Evolutionary conservation across 2,888 invertebrate species (phyloP), one percentile per base, ranked within the genome.

Genomic region (Cephus pulcher): DNA sequence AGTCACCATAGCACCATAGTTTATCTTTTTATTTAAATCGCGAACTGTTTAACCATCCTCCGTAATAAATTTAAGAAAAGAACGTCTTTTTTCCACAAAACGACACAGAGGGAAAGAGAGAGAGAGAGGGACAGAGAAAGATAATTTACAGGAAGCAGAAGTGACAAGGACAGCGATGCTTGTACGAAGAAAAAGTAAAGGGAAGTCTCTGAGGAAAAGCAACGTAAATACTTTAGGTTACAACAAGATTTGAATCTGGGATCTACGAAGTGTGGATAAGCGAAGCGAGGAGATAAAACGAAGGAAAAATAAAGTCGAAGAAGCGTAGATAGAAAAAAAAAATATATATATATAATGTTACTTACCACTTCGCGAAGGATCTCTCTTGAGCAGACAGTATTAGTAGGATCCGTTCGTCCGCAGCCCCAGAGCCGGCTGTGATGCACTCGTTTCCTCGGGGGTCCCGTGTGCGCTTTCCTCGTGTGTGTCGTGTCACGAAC

Each of bases 401-500:
- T 56, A 56, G 56, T 56, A 56, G 32, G 71, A 71, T 71, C 71
- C 71, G 32, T 71, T 71, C 32, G 71, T 71, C 33, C 71, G 71
- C 71, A 32, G 71, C 71, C 71, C 32, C 71, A 35, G 35, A 71
- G 77, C 77, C 74, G 73, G 73, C 73, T 23, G 40, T 34, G 71
- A 71, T 71, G 32, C 71, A 71, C 71, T 71, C 71, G 71, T 71
- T 34, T 71, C 71, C 71, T 71, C 71, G 71, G 71, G 23, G 32
- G 71, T 71, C 71, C 71, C 71, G 71, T 71, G 71, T 85, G 86
- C 74, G 71, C 34, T 74, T 74, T 35, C 74, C 74, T 74, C 74
- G 74, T 74, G 74, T 74, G 86, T 81, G 82, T 84, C 84, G 84
- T 83, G 85, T 86, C 86, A 89, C 90, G 89, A 91, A 90, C 91